Evolutionary conservation across 2,797 vertebrate species (phyloP), one percentile per base, ranked within the genome.

Genomic region (Hippoglossus hippoglossus): DNA sequence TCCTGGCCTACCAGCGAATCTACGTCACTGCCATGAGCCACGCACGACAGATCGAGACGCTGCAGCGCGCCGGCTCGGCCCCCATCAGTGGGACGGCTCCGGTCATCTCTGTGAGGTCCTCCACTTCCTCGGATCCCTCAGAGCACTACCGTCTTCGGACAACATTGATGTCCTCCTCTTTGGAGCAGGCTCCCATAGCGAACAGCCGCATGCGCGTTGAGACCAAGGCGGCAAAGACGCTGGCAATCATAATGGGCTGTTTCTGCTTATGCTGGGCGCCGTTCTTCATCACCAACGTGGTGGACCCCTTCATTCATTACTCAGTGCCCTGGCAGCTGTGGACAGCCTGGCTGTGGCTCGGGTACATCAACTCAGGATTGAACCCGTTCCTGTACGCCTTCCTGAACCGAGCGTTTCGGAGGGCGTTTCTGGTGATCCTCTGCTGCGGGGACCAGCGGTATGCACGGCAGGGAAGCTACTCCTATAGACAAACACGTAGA

Each of bases 341-440:
- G 95, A 95, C 94, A 26, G 91, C 95, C 39, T 96, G 95, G 94
- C 84, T 96, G 50, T 96, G 95, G 95, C 91, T 96, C 1, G 95
- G 95, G 47, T 96, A 96, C 70, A 91, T 95, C 63, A 96, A 96
- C 89, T 96, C 95, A 4, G 95, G 94, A 53, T 80, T 96, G 69
- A 96, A 96, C 85, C 95, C 95, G 3, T 95, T 96, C 87, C 90
- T 96, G 15, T 96, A 96, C 11, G 95, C 95, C 76, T 96, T 95
- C 82, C 90, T 96, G 67, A 96, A 96, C 89, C 90, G 93, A 6
- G 94, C 95, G 6, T 96, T 96, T 73, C 93, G 95, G 19, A 92
- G 94, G 66, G 95, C 95, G 0, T 96, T 96, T 75, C 89, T 96
- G 21, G 89, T 94, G 59, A 95, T 95, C 58, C 93, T 96, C 66